These are phyloP conservation scores for Doris montereyensis DNA, from an alignment of 2,888 invertebrate species.

Conservation along the genomic window DNA sequence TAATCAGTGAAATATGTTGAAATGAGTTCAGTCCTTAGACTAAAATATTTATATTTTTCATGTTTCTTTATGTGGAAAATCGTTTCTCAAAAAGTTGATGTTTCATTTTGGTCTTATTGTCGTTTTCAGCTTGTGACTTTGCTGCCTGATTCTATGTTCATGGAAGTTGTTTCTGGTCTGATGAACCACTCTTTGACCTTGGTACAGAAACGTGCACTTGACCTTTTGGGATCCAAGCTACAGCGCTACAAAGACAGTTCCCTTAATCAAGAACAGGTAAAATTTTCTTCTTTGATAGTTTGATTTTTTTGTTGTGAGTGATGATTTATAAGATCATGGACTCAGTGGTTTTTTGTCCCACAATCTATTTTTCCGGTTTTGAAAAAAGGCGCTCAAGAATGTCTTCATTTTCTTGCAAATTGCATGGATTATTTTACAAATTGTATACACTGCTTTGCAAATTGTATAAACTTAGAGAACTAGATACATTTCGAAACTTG, in stretches of 20 bases:
- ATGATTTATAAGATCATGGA: too few relatives aligned
- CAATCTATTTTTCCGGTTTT: neutral
- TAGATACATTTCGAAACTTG: too few relatives aligned
- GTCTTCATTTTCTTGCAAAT: constrained; percentile 1
- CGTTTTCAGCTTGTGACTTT: constrained; percentile 74
- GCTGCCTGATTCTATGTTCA: constrained; percentile 84
- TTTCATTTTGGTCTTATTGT: too few relatives aligned
- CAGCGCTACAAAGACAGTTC: constrained; percentile 79
- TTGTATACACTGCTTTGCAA: too few relatives aligned
- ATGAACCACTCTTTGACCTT: constrained; percentile 81
- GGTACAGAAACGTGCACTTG: constrained; percentile 86
- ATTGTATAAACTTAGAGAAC: too few relatives aligned
- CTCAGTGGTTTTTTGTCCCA: too few relatives aligned
- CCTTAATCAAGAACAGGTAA: neutral
- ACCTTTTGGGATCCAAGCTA: constrained; percentile 87
- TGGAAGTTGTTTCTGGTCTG: constrained; percentile 82
- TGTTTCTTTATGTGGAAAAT: too few relatives aligned
- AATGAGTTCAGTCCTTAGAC: neutral
- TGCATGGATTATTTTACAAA: too few relatives aligned
- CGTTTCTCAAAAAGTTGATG: too few relatives aligned
- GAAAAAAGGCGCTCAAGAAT: neutral
- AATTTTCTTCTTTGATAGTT: neutral
- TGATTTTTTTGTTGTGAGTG: neutral
- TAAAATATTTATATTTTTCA: neutral
- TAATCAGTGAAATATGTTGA: neutral